Conservation (phyloP, 2,888 invertebrate species). For the Tetranychus piercei region DNA sequence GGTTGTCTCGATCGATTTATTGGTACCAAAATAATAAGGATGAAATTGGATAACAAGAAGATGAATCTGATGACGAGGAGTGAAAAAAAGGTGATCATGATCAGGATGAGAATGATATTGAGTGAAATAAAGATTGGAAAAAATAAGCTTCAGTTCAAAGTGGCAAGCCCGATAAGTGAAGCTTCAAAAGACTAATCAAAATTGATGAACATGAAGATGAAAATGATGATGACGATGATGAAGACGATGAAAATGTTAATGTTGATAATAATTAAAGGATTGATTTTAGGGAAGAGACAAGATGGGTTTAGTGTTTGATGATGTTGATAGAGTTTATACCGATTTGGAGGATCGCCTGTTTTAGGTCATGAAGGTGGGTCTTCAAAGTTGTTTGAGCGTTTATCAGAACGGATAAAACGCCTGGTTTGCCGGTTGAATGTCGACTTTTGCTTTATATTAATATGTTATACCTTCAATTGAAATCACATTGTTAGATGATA, state of each 20-base stretch:
- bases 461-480: not conserved
- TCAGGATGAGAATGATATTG: not conserved
- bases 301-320: not conserved
- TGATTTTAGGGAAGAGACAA: too few species aligned
- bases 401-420: not conserved
- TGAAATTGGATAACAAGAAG: conserved; percentile 19
- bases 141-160: not conserved
- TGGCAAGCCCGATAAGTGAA: not conserved
- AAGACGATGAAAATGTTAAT: not conserved
- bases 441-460: not conserved
- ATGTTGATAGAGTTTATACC: not conserved
- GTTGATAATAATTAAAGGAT: not conserved
- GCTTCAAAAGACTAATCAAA: not conserved
- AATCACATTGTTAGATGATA: not conserved
- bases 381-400: not conserved
- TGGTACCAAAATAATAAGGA: conserved; percentile 7
- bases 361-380: not conserved
- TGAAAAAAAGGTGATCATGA: not conserved
- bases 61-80: not conserved
- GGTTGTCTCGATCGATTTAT: not conserved
- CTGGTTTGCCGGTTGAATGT: not conserved
- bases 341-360: not conserved
- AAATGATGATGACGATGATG: not conserved
- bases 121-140: not conserved
- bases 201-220: not conserved